A percentile compares a stretch with the other conserved stretches of the same genome.
Evolutionary conservation across 2,797 vertebrate genomes (phyloP).

Genomic region (Danio kyathit): DNA sequence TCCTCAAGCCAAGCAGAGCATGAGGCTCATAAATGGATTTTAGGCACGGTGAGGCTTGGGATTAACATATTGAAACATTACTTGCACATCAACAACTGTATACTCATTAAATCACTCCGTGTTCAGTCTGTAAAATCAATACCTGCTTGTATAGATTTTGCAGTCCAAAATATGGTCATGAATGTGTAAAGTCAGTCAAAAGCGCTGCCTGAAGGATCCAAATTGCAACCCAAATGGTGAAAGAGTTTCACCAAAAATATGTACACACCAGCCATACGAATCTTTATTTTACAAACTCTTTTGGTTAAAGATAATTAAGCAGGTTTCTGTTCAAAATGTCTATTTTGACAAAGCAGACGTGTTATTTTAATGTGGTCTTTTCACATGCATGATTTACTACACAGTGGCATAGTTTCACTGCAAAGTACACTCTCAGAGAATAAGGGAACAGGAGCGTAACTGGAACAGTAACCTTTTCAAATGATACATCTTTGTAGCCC

Average conservation of each 20-base stretch:
- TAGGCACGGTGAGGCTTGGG: neutral
- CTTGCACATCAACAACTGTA: slow-evolving; percentile 20
- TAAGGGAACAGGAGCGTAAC: no score
- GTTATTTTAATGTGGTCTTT: no score
- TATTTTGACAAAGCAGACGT: neutral
- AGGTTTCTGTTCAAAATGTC: neutral
- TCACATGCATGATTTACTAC: no score
- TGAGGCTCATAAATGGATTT: slow-evolving; percentile 28
- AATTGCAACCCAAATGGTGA: neutral
- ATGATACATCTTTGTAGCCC: no score
- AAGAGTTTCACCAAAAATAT: neutral
- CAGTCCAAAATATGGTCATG: slow-evolving; percentile 21
- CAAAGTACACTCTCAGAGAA: no score
- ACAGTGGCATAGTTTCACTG: no score
- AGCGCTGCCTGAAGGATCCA: neutral
- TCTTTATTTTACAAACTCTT: neutral
- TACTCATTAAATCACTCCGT: slow-evolving; percentile 15
- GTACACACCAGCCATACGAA: neutral
- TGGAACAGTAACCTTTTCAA: no score
- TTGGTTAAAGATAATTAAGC: neutral
- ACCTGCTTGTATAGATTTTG: slow-evolving; percentile 2
- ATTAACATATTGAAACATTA: slow-evolving; percentile 28
- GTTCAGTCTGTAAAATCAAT: slow-evolving; percentile 5
- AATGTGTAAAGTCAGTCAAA: slow-evolving; percentile 7
- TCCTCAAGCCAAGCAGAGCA: slow-evolving; percentile 24